Conservation (phyloP, 1,140 invertebrate genomes). For the Sminthurides bifidus region DNA sequence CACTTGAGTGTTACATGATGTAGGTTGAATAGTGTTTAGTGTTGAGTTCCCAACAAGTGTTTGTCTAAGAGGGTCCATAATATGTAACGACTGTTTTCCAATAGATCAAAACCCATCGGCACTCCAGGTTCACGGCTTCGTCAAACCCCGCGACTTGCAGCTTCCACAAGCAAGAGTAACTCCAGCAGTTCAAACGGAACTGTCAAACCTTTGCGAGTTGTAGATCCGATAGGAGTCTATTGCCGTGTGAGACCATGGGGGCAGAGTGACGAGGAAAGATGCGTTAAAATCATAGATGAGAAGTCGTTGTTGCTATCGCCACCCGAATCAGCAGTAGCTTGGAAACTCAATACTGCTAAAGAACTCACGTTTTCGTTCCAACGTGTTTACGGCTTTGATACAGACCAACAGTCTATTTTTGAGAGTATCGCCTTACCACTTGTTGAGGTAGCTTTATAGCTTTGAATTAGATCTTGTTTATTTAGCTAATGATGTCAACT, state of each 20-base stretch:
- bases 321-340: conserved; percentile 49
- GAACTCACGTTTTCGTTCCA: conserved; percentile 46
- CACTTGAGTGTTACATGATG: too few species aligned
- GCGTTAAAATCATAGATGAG: conserved; percentile 58
- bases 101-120: too few species aligned
- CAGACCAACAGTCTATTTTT: conserved; percentile 73
- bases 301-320: conserved; percentile 55
- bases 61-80: too few species aligned
- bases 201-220: conserved; percentile 1
- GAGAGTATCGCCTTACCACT: conserved; percentile 71
- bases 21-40: too few species aligned
- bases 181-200: background rate
- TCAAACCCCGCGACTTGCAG: too few species aligned
- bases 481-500: too few species aligned
- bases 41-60: too few species aligned
- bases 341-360: conserved; percentile 48
- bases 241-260: conserved; percentile 67
- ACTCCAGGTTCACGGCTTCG: background rate
- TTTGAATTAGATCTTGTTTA: background rate
- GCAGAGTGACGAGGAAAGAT: conserved; percentile 43
- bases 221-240: conserved; percentile 70
- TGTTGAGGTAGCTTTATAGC: conserved; percentile 44
- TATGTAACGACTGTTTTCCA: too few species aligned
- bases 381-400: conserved; percentile 67
- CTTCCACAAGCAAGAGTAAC: conserved; percentile 7